Percentiles rank a stretch among this genome's conserved stretches.
Evolutionary conservation across 2,888 invertebrate genomes (phyloP).

Genomic region (Archips xylosteana): DNA sequence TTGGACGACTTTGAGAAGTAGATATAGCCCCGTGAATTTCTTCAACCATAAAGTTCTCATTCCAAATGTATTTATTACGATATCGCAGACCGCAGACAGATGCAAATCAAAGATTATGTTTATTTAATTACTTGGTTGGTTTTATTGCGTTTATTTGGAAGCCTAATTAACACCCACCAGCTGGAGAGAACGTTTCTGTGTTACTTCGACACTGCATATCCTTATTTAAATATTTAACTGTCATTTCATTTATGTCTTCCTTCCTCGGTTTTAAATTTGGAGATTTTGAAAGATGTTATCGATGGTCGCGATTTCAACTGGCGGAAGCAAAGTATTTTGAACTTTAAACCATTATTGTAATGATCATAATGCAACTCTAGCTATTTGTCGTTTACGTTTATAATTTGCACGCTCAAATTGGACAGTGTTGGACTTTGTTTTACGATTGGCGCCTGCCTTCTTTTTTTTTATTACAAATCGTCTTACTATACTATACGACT

Average conservation of each 20-base stretch:
- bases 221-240: slow-evolving; percentile 28
- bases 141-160: slow-evolving; percentile 27
- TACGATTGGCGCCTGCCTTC: neutral
- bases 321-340: neutral
- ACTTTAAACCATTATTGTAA: neutral
- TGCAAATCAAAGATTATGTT: slow-evolving; percentile 14
- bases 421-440: neutral
- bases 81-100: neutral
- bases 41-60: slow-evolving; percentile 4
- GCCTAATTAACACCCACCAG: slow-evolving; percentile 29
- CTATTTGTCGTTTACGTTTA: neutral
- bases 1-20: neutral
- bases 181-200: slow-evolving; percentile 6
- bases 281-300: neutral
- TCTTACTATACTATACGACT: no score
- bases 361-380: neutral
- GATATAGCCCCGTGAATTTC: neutral
- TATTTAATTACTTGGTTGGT: slow-evolving; percentile 19
- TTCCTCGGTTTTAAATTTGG: neutral
- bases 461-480: neutral
- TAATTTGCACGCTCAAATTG: neutral
- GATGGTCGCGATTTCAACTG: neutral
- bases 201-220: slow-evolving; percentile 26
- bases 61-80: slow-evolving; percentile 1
- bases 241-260: slow-evolving; percentile 33